phyloP scores from a whole-genome alignment of 2,113 vertebrate species.

The Melanerpes aurifrons region DNA sequence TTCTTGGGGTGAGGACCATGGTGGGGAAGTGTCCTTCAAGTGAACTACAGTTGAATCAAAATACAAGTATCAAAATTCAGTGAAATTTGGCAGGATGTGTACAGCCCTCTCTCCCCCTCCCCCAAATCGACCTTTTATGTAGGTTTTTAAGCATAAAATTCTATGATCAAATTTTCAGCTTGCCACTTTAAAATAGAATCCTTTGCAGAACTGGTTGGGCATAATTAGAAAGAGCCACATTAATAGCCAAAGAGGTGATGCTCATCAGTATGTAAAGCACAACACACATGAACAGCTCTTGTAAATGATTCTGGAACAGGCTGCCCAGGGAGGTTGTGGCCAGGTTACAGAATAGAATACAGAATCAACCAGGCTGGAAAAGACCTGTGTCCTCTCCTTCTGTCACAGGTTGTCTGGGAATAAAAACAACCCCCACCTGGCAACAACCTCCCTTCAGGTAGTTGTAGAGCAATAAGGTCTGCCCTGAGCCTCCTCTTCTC shows the following conservation, averaged over 20 bases:
- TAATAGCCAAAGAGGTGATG: background rate
- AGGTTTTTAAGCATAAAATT: background rate
- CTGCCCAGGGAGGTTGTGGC: too few species aligned
- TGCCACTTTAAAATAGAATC: background rate
- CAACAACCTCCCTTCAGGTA: too few species aligned
- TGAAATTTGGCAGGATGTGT: background rate
- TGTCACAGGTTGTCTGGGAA: too few species aligned
- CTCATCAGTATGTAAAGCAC: background rate
- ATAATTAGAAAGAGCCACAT: background rate
- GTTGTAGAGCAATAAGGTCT: too few species aligned
- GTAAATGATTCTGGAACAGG: background rate
- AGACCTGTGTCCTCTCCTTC: too few species aligned
- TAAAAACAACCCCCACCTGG: too few species aligned
- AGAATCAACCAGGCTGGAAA: too few species aligned
- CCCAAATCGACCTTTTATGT: background rate
- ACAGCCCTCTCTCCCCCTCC: background rate
- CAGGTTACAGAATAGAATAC: too few species aligned
- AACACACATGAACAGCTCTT: background rate
- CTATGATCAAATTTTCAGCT: background rate
- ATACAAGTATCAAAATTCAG: background rate
- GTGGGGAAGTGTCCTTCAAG: background rate
- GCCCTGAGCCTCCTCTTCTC: too few species aligned
- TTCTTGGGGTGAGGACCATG: rapidly evolving
- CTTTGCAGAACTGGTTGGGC: background rate
- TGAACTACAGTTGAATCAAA: background rate